Conservation (phyloP, 2,113 vertebrate genomes). For the Gulo gulo region DNA sequence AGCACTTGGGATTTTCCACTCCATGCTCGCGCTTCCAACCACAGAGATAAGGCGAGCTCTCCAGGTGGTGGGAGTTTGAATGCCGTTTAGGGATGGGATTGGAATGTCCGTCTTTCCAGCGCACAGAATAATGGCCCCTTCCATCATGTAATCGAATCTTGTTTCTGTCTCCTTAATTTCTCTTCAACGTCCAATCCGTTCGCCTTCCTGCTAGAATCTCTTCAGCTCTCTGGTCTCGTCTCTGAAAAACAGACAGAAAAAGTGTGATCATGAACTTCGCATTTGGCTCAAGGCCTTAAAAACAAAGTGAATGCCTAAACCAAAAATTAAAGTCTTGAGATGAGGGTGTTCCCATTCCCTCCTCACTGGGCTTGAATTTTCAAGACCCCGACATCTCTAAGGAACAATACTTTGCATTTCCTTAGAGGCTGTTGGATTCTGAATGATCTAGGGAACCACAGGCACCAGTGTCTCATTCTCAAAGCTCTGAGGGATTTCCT, state of each 20-base stretch:
- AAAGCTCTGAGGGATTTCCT: not conserved
- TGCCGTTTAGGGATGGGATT: not conserved
- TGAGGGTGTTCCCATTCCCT: not conserved
- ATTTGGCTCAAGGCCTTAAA: not conserved
- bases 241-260: not conserved
- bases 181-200: not conserved
- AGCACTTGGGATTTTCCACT: not conserved
- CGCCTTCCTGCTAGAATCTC: not conserved
- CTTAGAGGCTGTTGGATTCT: not conserved
- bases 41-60: not conserved
- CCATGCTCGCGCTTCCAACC: not conserved
- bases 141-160: not conserved
- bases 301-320: not conserved
- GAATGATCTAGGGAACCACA: not conserved
- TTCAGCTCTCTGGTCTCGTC: not conserved
- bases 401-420: not conserved
- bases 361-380: not conserved
- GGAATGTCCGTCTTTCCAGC: not conserved
- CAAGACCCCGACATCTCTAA: not conserved
- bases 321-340: not conserved
- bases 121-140: not conserved
- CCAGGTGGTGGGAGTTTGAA: not conserved
- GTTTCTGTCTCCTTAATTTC: constrained; percentile 11
- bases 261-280: not conserved
- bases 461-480: no score